Percentiles rank a stretch among this genome's conserved stretches.
These are phyloP conservation scores for Malurus cyaneus DNA, from an alignment of 2,113 vertebrate genomes.

Conservation along the genomic window DNA sequence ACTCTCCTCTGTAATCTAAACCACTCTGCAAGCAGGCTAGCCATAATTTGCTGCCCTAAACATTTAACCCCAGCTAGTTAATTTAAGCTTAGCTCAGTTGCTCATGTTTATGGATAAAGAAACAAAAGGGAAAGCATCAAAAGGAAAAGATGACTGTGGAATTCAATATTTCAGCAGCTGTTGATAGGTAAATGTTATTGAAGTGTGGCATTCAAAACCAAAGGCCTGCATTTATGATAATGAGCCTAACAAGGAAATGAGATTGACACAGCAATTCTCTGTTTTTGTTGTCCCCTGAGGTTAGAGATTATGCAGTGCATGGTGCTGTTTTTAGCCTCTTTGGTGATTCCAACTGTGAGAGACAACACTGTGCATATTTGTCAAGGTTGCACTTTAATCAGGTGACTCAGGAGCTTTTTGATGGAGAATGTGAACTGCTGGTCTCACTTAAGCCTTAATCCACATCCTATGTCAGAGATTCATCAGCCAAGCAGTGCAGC, in stretches of 20 bases:
- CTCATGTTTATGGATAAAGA: conserved; percentile 79
- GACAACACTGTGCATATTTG: conserved; percentile 72
- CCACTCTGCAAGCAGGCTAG: conserved; percentile 43
- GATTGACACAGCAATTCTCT: conserved; percentile 77
- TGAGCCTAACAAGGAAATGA: conserved; percentile 76
- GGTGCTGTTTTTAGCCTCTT: conserved; percentile 79
- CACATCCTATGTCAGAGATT: neutral
- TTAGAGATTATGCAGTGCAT: conserved; percentile 75
- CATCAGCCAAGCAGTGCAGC: neutral
- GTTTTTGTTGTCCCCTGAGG: conserved; percentile 75
- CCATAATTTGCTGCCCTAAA: conserved; percentile 60
- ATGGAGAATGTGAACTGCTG: conserved; percentile 31
- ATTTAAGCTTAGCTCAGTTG: conserved; percentile 70
- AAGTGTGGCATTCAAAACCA: conserved; percentile 69
- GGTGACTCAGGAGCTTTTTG: conserved; percentile 65
- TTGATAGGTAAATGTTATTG: conserved; percentile 68
- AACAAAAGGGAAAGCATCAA: conserved; percentile 75
- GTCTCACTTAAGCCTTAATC: conserved; percentile 10
- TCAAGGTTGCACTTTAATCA: conserved; percentile 68
- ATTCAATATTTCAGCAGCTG: conserved; percentile 72
- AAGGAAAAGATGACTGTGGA: conserved; percentile 74
- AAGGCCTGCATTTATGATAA: conserved; percentile 72
- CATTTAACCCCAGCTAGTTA: conserved; percentile 71
- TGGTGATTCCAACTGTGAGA: conserved; percentile 77
- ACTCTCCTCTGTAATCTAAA: conserved; percentile 61